Percentiles rank a stretch among this genome's conserved stretches.
These are phyloP conservation scores for Botia kubotai DNA, from an alignment of 2,797 vertebrate genomes.

Conservation along the genomic window DNA sequence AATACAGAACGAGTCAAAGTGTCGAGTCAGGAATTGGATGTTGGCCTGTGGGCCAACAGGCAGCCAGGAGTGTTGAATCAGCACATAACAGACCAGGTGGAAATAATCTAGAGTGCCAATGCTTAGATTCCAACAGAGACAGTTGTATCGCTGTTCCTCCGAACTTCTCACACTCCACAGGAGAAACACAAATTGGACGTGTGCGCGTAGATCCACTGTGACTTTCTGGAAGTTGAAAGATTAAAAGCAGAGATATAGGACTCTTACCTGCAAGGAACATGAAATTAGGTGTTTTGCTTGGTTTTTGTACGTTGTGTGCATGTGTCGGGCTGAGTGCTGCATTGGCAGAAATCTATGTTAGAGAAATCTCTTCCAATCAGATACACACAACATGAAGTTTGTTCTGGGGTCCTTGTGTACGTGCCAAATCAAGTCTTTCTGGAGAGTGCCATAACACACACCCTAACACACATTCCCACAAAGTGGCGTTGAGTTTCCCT, in stretches of 20 bases:
- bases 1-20: slow-evolving; percentile 70
- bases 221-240: slow-evolving; percentile 21
- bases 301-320: slow-evolving; percentile 19
- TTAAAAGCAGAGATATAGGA: slow-evolving; percentile 31
- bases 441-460: slow-evolving; percentile 49
- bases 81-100: slow-evolving; percentile 69
- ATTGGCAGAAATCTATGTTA: slow-evolving; percentile 46
- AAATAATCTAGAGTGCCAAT: slow-evolving; percentile 65
- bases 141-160: slow-evolving; percentile 37
- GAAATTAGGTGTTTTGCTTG: slow-evolving; percentile 42
- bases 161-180: slow-evolving; percentile 21
- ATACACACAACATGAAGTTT: slow-evolving; percentile 39
- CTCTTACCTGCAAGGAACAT: slow-evolving; percentile 1
- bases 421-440: slow-evolving; percentile 55
- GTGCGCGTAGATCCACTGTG: slow-evolving; percentile 12
- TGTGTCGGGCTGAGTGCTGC: slow-evolving; percentile 42
- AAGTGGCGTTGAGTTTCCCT: slow-evolving; percentile 58
- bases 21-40: slow-evolving; percentile 72
- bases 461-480: slow-evolving; percentile 45
- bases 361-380: slow-evolving; percentile 50
- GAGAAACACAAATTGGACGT: slow-evolving; percentile 43
- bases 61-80: slow-evolving; percentile 72
- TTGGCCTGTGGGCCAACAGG: slow-evolving; percentile 67
- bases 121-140: slow-evolving; percentile 28
- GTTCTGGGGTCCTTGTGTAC: slow-evolving; percentile 37